Evolutionary conservation across 2,888 invertebrate genomes (phyloP).

Genomic region (Trilocha varians): DNA sequence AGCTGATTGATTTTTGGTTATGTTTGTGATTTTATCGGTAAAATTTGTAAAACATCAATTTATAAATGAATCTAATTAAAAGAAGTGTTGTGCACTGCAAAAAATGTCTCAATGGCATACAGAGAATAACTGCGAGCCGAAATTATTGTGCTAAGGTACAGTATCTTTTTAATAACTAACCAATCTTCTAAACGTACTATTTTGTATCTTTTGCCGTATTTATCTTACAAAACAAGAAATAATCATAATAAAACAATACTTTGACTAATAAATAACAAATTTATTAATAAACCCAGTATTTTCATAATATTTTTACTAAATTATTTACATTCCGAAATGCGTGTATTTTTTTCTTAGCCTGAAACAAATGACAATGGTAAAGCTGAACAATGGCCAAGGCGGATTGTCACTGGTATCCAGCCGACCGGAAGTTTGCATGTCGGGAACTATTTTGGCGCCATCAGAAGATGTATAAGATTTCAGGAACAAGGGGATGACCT

Average conservation of each 20-base stretch:
- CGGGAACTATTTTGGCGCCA: conserved; percentile 97
- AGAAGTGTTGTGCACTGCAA: conserved; percentile 3
- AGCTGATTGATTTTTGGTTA: too few species aligned
- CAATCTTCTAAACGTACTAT: too few species aligned
- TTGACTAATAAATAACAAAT: too few species aligned
- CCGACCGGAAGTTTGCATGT: conserved; percentile 95
- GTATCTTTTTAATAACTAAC: too few species aligned
- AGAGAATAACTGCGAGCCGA: background rate
- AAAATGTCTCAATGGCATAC: conserved; percentile 2
- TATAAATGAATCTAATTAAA: conserved; percentile 2
- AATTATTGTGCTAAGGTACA: conserved; percentile 3
- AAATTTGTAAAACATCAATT: background rate
- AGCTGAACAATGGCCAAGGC: conserved; percentile 56
- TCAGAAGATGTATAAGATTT: conserved; percentile 87
- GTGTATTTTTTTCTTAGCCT: background rate
- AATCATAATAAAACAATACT: too few species aligned
- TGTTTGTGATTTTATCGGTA: too few species aligned
- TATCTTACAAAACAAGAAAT: too few species aligned
- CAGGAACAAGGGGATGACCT: conserved; percentile 82
- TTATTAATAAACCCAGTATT: too few species aligned
- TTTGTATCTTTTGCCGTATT: too few species aligned
- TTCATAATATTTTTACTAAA: too few species aligned
- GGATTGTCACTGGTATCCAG: conserved; percentile 94
- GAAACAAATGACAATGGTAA: background rate
- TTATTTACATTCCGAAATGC: background rate